These are phyloP conservation scores for Caenorhabditis becei DNA, from an alignment of 2,888 invertebrate genomes.

Conservation along the genomic window DNA sequence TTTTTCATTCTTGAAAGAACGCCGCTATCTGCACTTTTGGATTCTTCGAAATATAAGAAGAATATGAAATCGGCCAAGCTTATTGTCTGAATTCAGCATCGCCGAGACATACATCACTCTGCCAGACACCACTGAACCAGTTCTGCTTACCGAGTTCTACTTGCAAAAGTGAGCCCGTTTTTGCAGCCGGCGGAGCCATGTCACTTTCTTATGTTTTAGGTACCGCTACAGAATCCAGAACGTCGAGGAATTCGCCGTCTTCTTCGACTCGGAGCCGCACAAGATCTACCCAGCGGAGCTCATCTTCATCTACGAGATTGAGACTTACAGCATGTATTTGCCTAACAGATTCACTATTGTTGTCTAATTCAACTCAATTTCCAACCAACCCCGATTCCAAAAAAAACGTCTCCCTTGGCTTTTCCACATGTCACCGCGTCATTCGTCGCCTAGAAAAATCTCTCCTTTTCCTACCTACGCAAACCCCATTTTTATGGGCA, in stretches of 20 bases:
- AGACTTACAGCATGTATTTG: background rate
- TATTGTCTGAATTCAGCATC: background rate
- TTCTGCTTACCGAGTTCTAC: background rate
- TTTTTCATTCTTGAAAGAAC: too few relatives aligned
- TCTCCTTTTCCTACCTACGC: background rate
- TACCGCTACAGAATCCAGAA: constrained; percentile 6
- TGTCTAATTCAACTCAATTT: too few relatives aligned
- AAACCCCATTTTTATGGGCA: background rate
- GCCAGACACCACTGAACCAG: background rate
- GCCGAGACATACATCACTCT: constrained; percentile 5
- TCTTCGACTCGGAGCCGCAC: constrained; percentile 4
- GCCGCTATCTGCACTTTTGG: too few relatives aligned
- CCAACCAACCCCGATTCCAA: background rate
- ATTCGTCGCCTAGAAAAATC: too few relatives aligned
- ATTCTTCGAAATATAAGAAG: too few relatives aligned
- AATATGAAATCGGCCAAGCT: too few relatives aligned
- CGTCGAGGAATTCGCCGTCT: constrained; percentile 11
- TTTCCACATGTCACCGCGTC: too few relatives aligned
- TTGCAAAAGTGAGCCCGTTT: background rate
- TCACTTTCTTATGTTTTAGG: constrained; percentile 10
- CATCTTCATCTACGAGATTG: constrained; percentile 17
- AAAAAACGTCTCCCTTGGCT: too few relatives aligned
- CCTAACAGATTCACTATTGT: constrained; percentile 34
- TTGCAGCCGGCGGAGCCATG: too few relatives aligned
- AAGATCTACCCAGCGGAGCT: constrained; percentile 30